Conservation (phyloP, 2,888 invertebrate genomes). For the Thumatha senex region DNA sequence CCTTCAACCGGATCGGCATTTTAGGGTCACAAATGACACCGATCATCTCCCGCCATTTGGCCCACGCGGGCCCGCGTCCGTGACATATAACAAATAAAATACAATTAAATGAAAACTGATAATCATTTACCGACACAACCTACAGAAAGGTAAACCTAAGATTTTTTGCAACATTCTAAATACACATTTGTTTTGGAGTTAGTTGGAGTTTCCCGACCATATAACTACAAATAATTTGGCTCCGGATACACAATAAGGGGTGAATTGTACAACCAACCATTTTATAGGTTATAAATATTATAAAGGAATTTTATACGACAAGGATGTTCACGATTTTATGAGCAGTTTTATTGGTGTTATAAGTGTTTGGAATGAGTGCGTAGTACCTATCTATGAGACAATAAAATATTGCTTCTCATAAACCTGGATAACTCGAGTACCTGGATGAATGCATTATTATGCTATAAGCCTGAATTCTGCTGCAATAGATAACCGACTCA, state of each 20-base stretch:
- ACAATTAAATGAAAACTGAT: too few species aligned
- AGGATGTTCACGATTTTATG: slow-evolving; percentile 33
- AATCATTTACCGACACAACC: too few species aligned
- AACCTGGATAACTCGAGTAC: background rate
- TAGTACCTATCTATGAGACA: background rate
- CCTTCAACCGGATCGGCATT: too few species aligned
- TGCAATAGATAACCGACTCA: too few species aligned
- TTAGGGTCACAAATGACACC: too few species aligned
- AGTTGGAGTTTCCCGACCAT: slow-evolving; percentile 24
- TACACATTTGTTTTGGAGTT: slow-evolving; percentile 24
- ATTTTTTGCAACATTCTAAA: background rate
- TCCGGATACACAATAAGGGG: slow-evolving; percentile 68
- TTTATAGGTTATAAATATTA: slow-evolving; percentile 48
- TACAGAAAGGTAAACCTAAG: too few species aligned
- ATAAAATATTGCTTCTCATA: slow-evolving; percentile 7
- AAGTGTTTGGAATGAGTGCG: slow-evolving; percentile 7
- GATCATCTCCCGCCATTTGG: too few species aligned
- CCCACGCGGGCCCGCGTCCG: too few species aligned
- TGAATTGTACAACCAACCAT: slow-evolving; percentile 70
- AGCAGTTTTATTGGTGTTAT: slow-evolving; percentile 34
- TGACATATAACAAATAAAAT: too few species aligned
- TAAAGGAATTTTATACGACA: slow-evolving; percentile 30
- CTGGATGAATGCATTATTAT: background rate
- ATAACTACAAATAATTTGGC: slow-evolving; percentile 65
- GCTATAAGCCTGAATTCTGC: too few species aligned